A percentile compares a stretch with the other conserved stretches of the same genome.
These are phyloP conservation scores for Mycteria americana DNA, from an alignment of 2,797 vertebrate species.

Conservation along the genomic window DNA sequence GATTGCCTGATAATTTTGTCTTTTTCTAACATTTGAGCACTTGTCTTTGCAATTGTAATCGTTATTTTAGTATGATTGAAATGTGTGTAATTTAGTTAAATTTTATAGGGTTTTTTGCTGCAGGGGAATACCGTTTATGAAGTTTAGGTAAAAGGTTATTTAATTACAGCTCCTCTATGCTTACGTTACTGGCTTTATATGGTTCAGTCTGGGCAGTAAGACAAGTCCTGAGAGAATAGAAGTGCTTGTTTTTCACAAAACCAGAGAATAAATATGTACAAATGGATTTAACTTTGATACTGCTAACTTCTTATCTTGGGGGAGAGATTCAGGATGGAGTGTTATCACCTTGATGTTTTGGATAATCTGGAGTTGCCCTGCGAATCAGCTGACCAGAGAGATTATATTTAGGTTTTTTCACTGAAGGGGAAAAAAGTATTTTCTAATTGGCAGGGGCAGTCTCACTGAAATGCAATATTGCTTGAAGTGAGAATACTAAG, in stretches of 20 bases:
- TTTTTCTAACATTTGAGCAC: background rate
- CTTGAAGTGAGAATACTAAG: background rate
- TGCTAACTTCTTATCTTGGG: background rate
- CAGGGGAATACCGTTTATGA: background rate
- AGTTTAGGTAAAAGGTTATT: background rate
- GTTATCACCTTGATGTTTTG: background rate
- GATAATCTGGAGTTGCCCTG: background rate
- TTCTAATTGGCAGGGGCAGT: background rate
- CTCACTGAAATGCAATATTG: background rate
- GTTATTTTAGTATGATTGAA: background rate
- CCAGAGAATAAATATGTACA: background rate
- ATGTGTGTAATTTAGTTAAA: background rate
- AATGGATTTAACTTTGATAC: background rate
- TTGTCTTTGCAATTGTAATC: background rate
- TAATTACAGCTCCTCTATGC: background rate
- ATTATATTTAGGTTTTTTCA: background rate
- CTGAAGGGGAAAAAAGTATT: background rate
- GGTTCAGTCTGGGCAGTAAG: background rate
- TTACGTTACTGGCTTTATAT: accelerated
- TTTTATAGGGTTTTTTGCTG: background rate
- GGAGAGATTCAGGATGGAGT: background rate
- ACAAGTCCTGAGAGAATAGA: background rate
- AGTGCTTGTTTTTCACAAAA: background rate
- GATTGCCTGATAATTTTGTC: background rate
- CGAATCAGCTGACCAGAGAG: background rate